Conservation (phyloP, 2,113 vertebrate genomes). For the Picathartes gymnocephalus region DNA sequence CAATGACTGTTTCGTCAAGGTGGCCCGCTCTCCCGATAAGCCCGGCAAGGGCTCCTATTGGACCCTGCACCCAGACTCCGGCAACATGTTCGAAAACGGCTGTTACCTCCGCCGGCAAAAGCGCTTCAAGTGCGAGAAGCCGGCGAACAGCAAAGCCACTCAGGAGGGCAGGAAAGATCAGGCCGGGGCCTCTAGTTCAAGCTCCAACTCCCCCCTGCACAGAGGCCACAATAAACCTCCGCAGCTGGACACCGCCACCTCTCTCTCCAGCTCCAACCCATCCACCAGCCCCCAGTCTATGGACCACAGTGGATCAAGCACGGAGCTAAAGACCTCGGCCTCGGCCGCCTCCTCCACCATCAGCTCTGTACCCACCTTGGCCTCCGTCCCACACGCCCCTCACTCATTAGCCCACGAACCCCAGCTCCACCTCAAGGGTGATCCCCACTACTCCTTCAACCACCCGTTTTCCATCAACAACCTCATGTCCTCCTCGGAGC, state of each 20-base stretch:
- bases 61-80: conserved; percentile 96
- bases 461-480: conserved; percentile 99
- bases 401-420: conserved; percentile 87
- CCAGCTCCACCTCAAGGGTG: conserved; percentile 92
- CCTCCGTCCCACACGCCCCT: conserved; percentile 78
- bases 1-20: conserved; percentile 98
- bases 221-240: conserved; percentile 71
- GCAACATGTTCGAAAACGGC: conserved; percentile 99
- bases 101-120: conserved; percentile 97
- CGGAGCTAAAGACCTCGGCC: conserved; percentile 82
- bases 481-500: conserved; percentile 96
- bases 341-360: conserved; percentile 73
- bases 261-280: conserved; percentile 72
- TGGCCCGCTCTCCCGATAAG: conserved; percentile 95
- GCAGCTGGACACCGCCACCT: conserved; percentile 77
- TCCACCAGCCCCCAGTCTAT: conserved; percentile 77
- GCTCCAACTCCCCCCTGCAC: conserved; percentile 76
- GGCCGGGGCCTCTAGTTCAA: conserved; percentile 60
- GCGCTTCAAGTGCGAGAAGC: conserved; percentile 96
- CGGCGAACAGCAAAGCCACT: conserved; percentile 69
- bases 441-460: conserved; percentile 97
- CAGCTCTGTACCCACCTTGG: conserved; percentile 76
- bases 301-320: conserved; percentile 75
- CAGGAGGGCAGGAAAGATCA: conserved; percentile 73
- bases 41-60: conserved; percentile 98